Conservation (phyloP, 2,888 invertebrate genomes). For the Piscicola geometra region DNA sequence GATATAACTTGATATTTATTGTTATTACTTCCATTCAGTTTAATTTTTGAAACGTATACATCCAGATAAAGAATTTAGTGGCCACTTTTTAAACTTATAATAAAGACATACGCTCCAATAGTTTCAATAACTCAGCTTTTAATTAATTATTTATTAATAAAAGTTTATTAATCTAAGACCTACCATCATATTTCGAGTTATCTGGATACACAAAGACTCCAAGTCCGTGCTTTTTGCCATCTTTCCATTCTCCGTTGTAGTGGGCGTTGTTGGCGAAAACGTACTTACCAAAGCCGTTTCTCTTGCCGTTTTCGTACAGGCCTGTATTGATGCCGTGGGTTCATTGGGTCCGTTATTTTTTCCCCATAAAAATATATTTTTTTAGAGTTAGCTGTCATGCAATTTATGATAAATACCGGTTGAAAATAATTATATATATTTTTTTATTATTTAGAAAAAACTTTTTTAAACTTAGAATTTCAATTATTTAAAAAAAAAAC, state of each 20-base stretch:
- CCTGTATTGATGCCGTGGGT: not conserved
- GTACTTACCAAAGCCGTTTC: conserved; percentile 78
- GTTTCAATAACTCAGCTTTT: too few species aligned
- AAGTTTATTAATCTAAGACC: too few species aligned
- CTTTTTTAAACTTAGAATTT: not conserved
- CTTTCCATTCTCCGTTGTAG: conserved; percentile 71
- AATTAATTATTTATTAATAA: too few species aligned
- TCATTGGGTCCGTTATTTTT: not conserved
- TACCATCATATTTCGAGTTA: conserved; percentile 75
- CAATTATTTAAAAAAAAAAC: too few species aligned
- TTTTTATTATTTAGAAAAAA: not conserved
- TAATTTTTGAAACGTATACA: too few species aligned
- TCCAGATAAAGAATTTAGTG: too few species aligned
- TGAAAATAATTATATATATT: not conserved
- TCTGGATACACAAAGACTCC: conserved; percentile 81
- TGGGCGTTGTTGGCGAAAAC: conserved; percentile 59
- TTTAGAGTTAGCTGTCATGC: not conserved
- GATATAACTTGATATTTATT: too few species aligned
- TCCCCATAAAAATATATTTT: not conserved
- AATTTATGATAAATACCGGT: not conserved
- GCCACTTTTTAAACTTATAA: too few species aligned
- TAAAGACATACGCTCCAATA: too few species aligned
- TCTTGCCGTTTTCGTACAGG: conserved; percentile 69
- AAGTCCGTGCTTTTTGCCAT: conserved; percentile 74
- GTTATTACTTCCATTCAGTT: too few species aligned